Evolutionary conservation across 2,888 invertebrate species (phyloP), one percentile per base, ranked within the genome.

Genomic region (Phrixothrix hirtus): DNA sequence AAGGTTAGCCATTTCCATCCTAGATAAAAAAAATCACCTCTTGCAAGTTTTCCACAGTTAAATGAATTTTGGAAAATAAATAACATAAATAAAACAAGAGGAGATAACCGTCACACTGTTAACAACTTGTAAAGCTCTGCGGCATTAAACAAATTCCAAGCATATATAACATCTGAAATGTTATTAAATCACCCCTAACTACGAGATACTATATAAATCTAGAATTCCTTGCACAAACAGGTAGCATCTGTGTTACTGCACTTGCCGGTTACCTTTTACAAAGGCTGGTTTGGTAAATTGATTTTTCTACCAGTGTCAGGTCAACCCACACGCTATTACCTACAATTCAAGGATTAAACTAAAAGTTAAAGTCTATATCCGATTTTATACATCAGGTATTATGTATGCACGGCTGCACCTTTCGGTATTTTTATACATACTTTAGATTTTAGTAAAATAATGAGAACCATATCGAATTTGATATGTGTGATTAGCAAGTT

Each of bases 351-450:
- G 45, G 45, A 27, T 45, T 45, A 45, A 31, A 30, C 30, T 45
- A 37, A 45, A 45, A 37, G 45, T 37, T 21, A 45, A 45, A 37
- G 37, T 37, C 37, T 37, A 45, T 45, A 45, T 45, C 37, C 37
- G 45, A 45, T 45, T 45, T 45, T 45, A 45, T 29, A 31, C 37
- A 37, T 37, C 31, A 25, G 35, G 34, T 11, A 37, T 45, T 45
- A 45, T 45, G 30, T 25, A 45, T 45, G 45, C 45, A 37, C 45
- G 37, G 37, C 45, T 45, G 45, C 45, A 36, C 37, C 45, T 37
- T 30, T 13, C 10, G 37, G 37, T 37, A 37, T 37, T 36, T 45
- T 35, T 37, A 45, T 16, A 21, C 21, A 21, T 3, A 21, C 21
- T 21, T 21, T 21, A 21, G 4, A 21, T 7, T 21, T 21, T 21